These are phyloP conservation scores for Galendromus occidentalis DNA, from an alignment of 1,140 invertebrate species.

Conservation along the genomic window DNA sequence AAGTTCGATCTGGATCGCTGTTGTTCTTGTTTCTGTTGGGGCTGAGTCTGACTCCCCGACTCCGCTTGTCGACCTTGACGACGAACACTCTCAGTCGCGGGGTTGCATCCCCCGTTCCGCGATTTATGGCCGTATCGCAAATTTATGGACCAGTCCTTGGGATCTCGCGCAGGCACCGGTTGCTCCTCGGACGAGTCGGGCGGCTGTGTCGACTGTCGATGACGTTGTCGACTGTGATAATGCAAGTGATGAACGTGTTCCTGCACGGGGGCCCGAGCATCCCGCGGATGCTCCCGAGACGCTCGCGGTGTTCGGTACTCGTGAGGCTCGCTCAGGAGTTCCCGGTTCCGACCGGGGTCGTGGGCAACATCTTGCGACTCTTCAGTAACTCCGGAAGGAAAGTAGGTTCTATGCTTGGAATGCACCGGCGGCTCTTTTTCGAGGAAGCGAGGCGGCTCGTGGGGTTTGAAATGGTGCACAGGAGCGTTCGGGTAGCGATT, in stretches of 20 bases:
- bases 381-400: no score
- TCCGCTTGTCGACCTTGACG: neutral
- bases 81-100: neutral
- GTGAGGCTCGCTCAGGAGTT: neutral
- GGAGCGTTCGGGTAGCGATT: no score
- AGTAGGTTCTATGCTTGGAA: no score
- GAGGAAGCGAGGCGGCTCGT: no score
- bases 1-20: no score
- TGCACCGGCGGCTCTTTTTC: no score
- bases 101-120: neutral
- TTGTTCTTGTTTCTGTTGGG: neutral
- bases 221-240: neutral
- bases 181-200: neutral
- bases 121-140: neutral
- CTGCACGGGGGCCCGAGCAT: neutral
- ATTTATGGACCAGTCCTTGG: neutral
- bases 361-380: neutral
- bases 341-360: neutral
- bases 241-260: neutral
- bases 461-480: no score
- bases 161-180: neutral
- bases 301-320: neutral
- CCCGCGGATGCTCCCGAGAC: neutral
- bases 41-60: neutral
- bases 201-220: neutral